Conservation (phyloP, 2,113 vertebrate species). For the Dolichallabes microphthalmus region DNA sequence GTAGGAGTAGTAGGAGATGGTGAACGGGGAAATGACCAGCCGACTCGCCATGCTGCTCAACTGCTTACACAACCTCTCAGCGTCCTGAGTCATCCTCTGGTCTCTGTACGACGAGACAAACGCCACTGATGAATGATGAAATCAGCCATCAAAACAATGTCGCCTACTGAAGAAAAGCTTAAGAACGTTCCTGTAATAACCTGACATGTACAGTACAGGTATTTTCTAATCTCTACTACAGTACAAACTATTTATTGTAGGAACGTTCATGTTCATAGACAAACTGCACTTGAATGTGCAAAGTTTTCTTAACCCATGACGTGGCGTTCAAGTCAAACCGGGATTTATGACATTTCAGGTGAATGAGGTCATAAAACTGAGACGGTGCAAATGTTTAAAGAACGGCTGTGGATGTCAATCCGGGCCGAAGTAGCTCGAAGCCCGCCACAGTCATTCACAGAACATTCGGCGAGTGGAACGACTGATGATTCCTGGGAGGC, state of each 20-base stretch:
- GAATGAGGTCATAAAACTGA: no score
- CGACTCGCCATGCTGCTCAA: slow-evolving; percentile 90
- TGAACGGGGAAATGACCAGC: slow-evolving; percentile 87
- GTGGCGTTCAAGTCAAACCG: no score
- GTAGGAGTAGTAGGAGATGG: slow-evolving; percentile 88
- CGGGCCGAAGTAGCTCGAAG: no score
- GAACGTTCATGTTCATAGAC: not conserved
- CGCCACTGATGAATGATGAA: not conserved
- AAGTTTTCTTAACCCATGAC: not conserved
- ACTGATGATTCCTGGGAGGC: no score
- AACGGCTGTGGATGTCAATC: no score
- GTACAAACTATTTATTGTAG: not conserved
- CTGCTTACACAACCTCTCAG: slow-evolving; percentile 88
- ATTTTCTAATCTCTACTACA: not conserved
- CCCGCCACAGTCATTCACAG: no score
- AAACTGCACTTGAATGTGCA: not conserved
- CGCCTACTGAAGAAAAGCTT: not conserved
- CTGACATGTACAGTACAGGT: not conserved
- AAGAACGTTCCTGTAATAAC: not conserved
- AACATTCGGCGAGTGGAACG: no score
- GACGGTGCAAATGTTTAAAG: no score
- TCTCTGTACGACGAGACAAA: slow-evolving; percentile 72
- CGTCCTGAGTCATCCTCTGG: slow-evolving; percentile 96
- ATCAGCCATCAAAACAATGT: not conserved
- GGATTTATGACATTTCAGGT: no score